Conservation (phyloP, 2,113 vertebrate species). For the Epinephelus moara region DNA sequence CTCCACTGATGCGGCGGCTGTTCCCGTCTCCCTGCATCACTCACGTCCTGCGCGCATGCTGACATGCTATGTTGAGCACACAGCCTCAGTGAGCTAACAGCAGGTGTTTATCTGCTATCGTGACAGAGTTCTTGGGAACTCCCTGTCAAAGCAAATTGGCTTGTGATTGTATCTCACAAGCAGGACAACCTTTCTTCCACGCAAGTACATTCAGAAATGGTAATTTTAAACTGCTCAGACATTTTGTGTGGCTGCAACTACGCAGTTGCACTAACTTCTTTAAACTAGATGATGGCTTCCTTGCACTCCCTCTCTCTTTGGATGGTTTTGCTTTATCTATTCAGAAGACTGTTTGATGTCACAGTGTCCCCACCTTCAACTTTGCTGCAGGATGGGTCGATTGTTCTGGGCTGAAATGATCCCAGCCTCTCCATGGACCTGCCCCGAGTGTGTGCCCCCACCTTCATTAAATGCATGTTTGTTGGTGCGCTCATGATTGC, state of each 20-base stretch:
- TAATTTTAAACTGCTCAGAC: neutral
- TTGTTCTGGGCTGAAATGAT: slow-evolving; percentile 25
- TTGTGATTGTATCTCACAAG: slow-evolving; percentile 6
- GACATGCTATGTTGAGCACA: slow-evolving; percentile 1
- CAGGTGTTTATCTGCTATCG: slow-evolving; percentile 10
- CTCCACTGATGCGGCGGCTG: neutral
- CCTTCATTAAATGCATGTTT: neutral
- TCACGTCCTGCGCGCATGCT: neutral
- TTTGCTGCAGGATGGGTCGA: slow-evolving; percentile 33
- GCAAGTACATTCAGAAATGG: neutral
- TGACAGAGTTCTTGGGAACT: neutral
- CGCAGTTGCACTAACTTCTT: neutral
- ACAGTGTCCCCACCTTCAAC: slow-evolving; percentile 45
- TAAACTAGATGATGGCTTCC: slow-evolving; percentile 11
- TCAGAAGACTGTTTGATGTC: slow-evolving; percentile 14
- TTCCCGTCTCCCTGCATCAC: neutral
- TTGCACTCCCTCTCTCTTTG: slow-evolving; percentile 1
- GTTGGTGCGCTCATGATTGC: neutral
- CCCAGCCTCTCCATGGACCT: slow-evolving; percentile 24
- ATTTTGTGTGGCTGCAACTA: neutral
- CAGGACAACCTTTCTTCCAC: neutral
- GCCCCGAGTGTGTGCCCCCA: neutral
- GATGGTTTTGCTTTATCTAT: neutral
- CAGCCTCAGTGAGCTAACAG: neutral
- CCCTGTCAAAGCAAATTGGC: neutral